phyloP scores from a whole-genome alignment of 1,140 invertebrate genomes.

The Bombus waltoni region DNA sequence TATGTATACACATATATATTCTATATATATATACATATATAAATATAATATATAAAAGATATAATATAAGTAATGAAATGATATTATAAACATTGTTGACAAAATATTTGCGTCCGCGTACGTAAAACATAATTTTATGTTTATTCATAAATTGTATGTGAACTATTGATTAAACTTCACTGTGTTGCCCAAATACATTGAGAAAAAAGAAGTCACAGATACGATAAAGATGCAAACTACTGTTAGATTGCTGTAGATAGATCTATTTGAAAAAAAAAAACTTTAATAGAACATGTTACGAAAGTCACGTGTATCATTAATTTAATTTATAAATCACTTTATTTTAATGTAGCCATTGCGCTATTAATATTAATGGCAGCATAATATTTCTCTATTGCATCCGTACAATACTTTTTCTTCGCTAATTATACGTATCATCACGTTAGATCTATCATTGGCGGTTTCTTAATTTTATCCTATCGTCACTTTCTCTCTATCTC shows the following conservation, averaged over 20 bases:
- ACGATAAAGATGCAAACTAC: conserved; percentile 45
- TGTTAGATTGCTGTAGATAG: conserved; percentile 65
- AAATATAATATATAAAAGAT: conserved; percentile 47
- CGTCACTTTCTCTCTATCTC: conserved; percentile 30
- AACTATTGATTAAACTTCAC: conserved; percentile 70
- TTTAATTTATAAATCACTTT: conserved; percentile 66
- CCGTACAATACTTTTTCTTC: not conserved
- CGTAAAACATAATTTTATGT: conserved; percentile 68
- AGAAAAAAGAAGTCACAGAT: conserved; percentile 48
- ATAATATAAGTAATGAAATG: conserved; percentile 59
- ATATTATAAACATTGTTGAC: conserved; percentile 78
- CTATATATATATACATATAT: conserved; percentile 33
- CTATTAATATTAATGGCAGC: conserved; percentile 63
- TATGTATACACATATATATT: conserved; percentile 51
- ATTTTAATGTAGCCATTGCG: conserved; percentile 50
- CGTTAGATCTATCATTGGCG: conserved; percentile 49
- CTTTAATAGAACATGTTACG: conserved; percentile 58
- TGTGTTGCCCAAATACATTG: conserved; percentile 68
- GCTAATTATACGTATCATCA: conserved; percentile 49
- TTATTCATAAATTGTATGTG: conserved; percentile 75
- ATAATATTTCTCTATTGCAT: conserved; percentile 60
- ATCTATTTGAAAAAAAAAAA: conserved; percentile 41
- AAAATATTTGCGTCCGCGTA: conserved; percentile 79
- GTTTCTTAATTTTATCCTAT: conserved; percentile 37
- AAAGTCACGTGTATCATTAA: conserved; percentile 59